Percentiles rank a stretch among this genome's conserved stretches.
Evolutionary conservation across 2,113 vertebrate species (phyloP).

Genomic region (Hyperoodon ampullatus): DNA sequence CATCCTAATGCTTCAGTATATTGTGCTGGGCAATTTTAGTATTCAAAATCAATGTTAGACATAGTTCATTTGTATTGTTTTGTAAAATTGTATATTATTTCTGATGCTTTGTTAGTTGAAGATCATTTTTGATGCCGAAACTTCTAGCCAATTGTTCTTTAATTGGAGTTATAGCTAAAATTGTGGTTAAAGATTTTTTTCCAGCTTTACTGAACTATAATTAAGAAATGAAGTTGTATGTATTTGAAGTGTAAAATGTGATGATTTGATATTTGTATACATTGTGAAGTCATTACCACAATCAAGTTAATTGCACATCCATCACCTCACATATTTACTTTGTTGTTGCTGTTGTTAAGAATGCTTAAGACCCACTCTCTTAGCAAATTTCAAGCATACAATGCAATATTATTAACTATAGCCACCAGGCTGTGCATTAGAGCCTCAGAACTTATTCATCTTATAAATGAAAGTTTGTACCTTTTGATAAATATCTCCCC

Average conservation of each 20-base stretch:
- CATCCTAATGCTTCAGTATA: background rate
- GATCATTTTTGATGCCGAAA: background rate
- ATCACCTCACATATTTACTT: background rate
- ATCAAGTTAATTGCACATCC: background rate
- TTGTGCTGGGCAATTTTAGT: background rate
- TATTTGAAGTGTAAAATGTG: background rate
- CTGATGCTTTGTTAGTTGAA: background rate
- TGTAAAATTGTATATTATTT: background rate
- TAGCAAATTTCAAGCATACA: background rate
- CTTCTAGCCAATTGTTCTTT: background rate
- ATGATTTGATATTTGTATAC: background rate
- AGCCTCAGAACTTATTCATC: background rate
- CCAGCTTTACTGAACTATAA: background rate
- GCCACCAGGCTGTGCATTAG: background rate
- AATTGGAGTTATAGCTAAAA: background rate
- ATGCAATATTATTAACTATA: background rate
- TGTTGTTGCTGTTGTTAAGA: background rate
- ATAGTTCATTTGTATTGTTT: background rate
- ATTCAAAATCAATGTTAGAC: background rate
- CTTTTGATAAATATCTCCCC: background rate
- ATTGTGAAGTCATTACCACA: background rate
- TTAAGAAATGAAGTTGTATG: background rate
- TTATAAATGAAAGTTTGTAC: background rate
- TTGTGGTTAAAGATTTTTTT: background rate
- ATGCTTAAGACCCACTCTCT: background rate